A percentile compares a stretch with the other conserved stretches of the same genome.
Conservation (phyloP, 1,140 invertebrate genomes). For the Drosophila chauvacae region DNA sequence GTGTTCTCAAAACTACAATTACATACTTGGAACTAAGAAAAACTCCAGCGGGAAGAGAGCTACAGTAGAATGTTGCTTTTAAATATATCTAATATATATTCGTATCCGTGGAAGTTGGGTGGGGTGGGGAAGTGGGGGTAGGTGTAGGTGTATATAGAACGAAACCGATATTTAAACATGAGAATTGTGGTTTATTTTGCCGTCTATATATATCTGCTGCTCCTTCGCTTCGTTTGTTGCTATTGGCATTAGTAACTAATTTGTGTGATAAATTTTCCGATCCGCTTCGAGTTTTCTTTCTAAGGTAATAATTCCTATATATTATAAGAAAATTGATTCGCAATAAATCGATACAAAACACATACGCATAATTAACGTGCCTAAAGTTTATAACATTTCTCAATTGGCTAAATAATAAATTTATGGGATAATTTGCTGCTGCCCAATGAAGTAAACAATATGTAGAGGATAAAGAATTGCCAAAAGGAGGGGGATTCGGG, state of each 20-base stretch:
- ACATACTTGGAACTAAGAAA: conserved; percentile 45
- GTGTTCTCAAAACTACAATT: conserved; percentile 63
- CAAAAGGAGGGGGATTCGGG: conserved; percentile 51
- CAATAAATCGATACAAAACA: conserved; percentile 72
- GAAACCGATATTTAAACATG: conserved; percentile 67
- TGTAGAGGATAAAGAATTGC: conserved; percentile 60
- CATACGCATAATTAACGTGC: conserved; percentile 71
- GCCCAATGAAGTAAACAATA: conserved; percentile 71
- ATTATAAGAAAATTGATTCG: conserved; percentile 20
- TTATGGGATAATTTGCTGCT: conserved; percentile 57
- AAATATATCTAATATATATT: conserved; percentile 24
- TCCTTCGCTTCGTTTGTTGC: conserved; percentile 19
- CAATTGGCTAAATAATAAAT: conserved; percentile 77
- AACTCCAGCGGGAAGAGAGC: conserved; percentile 66
- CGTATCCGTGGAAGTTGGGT: conserved; percentile 20
- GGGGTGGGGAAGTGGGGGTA: conserved; percentile 18
- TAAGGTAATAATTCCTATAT: conserved; percentile 33
- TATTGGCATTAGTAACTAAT: conserved; percentile 71
- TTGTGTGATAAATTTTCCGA: conserved; percentile 59
- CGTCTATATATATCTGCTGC: conserved; percentile 21
- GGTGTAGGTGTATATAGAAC: conserved; percentile 50
- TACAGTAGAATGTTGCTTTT: conserved; percentile 59
- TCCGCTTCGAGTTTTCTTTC: conserved; percentile 28
- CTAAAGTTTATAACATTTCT: conserved; percentile 75
- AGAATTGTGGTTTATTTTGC: conserved; percentile 29